These are phyloP conservation scores for Poeciliopsis occidentalis DNA, from an alignment of 2,113 vertebrate genomes.

Conservation along the genomic window DNA sequence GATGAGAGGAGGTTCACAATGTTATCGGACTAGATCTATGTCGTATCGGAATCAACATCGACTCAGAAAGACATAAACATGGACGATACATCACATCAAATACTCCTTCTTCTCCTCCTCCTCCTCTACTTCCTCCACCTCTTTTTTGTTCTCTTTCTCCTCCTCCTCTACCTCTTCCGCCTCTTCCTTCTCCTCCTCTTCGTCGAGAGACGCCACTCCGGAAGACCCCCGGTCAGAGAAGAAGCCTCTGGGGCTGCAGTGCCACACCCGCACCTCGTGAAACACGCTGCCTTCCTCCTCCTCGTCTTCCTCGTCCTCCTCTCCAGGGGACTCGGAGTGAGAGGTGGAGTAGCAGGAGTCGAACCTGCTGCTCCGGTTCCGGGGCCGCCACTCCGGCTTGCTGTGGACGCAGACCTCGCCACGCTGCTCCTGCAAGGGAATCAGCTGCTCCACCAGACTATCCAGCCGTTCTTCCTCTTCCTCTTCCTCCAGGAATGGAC, in stretches of 20 bases:
- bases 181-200: slow-evolving; percentile 69
- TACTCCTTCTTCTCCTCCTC: slow-evolving; percentile 63
- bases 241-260: slow-evolving; percentile 70
- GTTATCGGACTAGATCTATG: slow-evolving; percentile 46
- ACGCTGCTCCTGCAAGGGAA: slow-evolving; percentile 34
- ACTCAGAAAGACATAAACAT: slow-evolving; percentile 56
- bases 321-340: slow-evolving; percentile 78
- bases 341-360: slow-evolving; percentile 84
- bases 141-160: slow-evolving; percentile 44
- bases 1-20: slow-evolving; percentile 19
- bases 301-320: slow-evolving; percentile 78
- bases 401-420: slow-evolving; percentile 51
- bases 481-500: slow-evolving; percentile 53
- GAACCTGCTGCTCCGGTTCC: slow-evolving; percentile 71
- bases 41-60: slow-evolving; percentile 62
- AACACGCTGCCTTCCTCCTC: slow-evolving; percentile 79
- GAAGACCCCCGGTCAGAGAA: slow-evolving; percentile 76
- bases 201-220: slow-evolving; percentile 77
- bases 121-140: neutral
- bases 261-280: slow-evolving; percentile 73
- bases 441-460: slow-evolving; percentile 32
- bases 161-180: slow-evolving; percentile 40
- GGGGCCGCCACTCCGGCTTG: slow-evolving; percentile 71
- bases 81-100: slow-evolving; percentile 72
- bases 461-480: slow-evolving; percentile 40